These are phyloP conservation scores for Anguilla rostrata DNA, from an alignment of 2,113 vertebrate genomes.

Conservation along the genomic window DNA sequence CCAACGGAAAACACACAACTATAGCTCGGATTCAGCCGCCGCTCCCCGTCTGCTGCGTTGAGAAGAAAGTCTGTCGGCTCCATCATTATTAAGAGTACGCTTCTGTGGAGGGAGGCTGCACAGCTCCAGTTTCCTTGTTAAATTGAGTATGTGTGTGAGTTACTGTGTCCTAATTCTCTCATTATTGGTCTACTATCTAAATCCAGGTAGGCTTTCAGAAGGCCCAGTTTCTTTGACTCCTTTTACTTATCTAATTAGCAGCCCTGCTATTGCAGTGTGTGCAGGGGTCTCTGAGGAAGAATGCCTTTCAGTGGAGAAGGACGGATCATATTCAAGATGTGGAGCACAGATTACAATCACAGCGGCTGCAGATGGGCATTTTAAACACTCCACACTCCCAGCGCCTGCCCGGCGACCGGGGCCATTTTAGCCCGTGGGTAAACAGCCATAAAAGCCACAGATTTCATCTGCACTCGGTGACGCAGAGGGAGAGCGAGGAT, in stretches of 20 bases:
- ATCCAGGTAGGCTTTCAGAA: neutral
- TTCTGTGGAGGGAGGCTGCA: neutral
- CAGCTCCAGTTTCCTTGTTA: neutral
- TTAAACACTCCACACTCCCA: neutral
- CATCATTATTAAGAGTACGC: neutral
- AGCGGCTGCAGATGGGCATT: neutral
- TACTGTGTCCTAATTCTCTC: neutral
- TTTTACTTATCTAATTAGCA: neutral
- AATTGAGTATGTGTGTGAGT: neutral
- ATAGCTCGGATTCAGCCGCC: neutral
- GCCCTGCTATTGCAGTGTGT: neutral
- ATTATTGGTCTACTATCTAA: neutral
- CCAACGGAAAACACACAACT: neutral
- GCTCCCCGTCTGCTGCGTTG: too few species aligned
- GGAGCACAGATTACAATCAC: neutral
- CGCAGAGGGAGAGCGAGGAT: neutral
- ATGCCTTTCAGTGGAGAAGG: neutral
- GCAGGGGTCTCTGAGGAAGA: neutral
- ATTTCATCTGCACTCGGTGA: neutral
- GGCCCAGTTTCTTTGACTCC: neutral
- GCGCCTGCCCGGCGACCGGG: neutral
- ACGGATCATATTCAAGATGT: neutral
- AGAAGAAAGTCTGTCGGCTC: too few species aligned
- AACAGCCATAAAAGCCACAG: neutral
- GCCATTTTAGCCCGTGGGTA: neutral